Conservation (phyloP, 2,113 vertebrate species). For the Alligator sinensis region DNA sequence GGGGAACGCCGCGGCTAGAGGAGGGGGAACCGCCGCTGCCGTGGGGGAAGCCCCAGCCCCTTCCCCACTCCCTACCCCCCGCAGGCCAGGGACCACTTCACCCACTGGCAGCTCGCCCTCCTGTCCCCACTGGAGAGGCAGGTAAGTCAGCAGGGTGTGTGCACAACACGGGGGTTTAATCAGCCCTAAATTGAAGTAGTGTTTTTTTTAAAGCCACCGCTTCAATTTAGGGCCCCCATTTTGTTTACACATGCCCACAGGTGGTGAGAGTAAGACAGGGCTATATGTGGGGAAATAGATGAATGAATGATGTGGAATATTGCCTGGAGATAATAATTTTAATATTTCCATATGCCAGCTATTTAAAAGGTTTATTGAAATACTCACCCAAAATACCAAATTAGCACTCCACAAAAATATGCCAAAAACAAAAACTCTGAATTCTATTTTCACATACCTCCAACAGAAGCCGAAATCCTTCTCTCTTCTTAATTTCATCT, state of each 20-base stretch:
- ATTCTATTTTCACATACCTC: conserved; percentile 75
- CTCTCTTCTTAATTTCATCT: conserved; percentile 85
- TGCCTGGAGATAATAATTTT: background rate
- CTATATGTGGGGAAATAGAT: background rate
- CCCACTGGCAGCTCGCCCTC: too few species aligned
- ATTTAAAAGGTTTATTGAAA: background rate
- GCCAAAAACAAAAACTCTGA: background rate
- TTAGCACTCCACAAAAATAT: conserved; percentile 11
- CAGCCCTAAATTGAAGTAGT: background rate
- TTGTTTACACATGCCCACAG: background rate
- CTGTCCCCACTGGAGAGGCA: too few species aligned
- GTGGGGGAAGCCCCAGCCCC: too few species aligned
- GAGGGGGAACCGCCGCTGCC: too few species aligned
- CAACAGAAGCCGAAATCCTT: conserved; percentile 82
- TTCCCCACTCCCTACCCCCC: too few species aligned
- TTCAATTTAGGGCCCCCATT: background rate
- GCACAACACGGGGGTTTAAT: too few species aligned
- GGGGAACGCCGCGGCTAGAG: too few species aligned
- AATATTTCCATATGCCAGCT: background rate
- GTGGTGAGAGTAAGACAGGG: background rate
- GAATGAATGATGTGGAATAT: background rate
- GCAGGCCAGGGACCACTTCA: too few species aligned
- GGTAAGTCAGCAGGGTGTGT: too few species aligned
- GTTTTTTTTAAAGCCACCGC: background rate
- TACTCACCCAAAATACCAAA: background rate